Conservation (phyloP, 2,797 vertebrate species). For the Mormyrus proboscirostris region DNA sequence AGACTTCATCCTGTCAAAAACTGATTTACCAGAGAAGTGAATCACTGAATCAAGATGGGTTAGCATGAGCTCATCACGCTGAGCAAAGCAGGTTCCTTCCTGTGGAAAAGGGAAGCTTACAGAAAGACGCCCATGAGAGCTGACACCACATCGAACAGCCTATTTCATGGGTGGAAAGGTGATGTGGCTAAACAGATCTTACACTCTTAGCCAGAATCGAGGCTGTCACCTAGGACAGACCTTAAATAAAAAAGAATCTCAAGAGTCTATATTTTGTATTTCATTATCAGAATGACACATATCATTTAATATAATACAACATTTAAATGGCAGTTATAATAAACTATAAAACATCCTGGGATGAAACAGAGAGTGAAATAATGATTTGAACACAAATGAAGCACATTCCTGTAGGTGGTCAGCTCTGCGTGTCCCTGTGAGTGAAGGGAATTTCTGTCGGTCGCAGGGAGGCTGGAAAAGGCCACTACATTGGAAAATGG, state of each 20-base stretch:
- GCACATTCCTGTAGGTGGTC: not conserved
- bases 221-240: not conserved
- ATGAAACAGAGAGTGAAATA: not conserved
- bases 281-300: not conserved
- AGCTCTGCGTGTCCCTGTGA: not conserved
- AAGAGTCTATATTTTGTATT: not conserved
- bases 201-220: not conserved
- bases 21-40: conserved; percentile 1
- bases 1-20: not conserved
- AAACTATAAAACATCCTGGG: not conserved
- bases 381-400: not conserved
- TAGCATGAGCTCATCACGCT: not conserved
- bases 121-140: not conserved
- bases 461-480: conserved; percentile 29
- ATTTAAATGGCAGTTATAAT: not conserved
- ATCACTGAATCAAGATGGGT: not conserved
- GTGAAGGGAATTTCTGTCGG: conserved; percentile 29
- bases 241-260: not conserved
- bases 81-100: not conserved
- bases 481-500: conserved; percentile 43
- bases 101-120: not conserved
- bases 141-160: not conserved
- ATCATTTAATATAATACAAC: not conserved
- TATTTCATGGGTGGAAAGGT: not conserved
- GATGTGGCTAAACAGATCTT: not conserved